These are phyloP conservation scores for Micronycteris hirsuta DNA, from an alignment of 2,113 vertebrate species.

Conservation along the genomic window DNA sequence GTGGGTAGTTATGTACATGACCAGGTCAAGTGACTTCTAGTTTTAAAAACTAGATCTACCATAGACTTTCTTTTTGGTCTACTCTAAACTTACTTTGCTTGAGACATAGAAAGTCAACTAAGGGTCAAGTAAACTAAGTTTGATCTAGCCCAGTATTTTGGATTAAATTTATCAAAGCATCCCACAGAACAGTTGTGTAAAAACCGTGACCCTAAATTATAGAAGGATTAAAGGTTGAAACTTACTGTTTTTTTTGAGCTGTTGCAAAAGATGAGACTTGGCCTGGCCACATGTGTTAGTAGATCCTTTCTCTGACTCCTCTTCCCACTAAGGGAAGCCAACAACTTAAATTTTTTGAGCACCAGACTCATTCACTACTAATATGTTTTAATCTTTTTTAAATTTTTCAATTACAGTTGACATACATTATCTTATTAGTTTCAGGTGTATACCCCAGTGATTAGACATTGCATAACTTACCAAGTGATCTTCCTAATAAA, in stretches of 20 bases:
- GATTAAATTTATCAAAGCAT: background rate
- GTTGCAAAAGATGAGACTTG: background rate
- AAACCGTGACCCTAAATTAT: background rate
- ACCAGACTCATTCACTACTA: background rate
- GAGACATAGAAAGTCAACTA: background rate
- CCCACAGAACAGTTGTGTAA: background rate
- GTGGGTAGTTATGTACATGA: background rate
- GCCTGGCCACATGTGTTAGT: background rate
- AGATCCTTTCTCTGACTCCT: background rate
- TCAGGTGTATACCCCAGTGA: too few species aligned
- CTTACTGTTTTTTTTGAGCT: background rate
- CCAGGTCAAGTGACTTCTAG: background rate
- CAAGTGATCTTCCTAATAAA: too few species aligned
- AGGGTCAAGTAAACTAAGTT: background rate
- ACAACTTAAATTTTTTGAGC: background rate
- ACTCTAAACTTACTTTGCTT: background rate
- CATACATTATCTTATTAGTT: too few species aligned
- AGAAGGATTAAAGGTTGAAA: background rate
- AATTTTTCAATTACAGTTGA: too few species aligned
- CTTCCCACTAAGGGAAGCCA: background rate
- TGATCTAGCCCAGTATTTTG: background rate
- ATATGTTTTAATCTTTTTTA: background rate
- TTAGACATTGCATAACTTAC: too few species aligned
- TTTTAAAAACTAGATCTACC: background rate
- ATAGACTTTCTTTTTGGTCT: background rate